Conservation (phyloP, 2,797 vertebrate genomes). For the Heterohyrax brucei region DNA sequence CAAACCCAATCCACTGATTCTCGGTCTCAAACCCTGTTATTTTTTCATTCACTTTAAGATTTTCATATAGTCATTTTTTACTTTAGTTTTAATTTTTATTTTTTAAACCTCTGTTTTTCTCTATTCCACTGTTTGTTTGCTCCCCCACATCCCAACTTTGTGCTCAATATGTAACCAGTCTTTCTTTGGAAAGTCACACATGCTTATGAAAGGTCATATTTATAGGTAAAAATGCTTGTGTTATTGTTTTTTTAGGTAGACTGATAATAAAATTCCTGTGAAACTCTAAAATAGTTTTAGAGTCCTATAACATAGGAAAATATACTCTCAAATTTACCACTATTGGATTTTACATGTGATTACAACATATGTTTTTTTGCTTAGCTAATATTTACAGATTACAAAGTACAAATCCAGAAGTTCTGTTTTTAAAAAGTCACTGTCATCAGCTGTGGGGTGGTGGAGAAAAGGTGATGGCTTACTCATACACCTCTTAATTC, state of each 20-base stretch:
- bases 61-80: neutral
- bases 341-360: neutral
- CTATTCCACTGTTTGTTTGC: neutral
- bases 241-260: neutral
- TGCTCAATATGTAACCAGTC: neutral
- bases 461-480: too few relatives aligned
- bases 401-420: neutral
- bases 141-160: neutral
- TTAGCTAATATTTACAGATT: slow-evolving; percentile 50
- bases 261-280: slow-evolving; percentile 35
- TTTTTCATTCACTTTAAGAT: neutral
- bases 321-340: neutral
- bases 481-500: too few relatives aligned
- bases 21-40: neutral
- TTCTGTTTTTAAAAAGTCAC: neutral
- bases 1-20: neutral
- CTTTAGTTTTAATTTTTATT: neutral
- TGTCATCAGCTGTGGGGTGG: neutral
- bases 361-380: slow-evolving; percentile 44
- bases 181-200: slow-evolving; percentile 19
- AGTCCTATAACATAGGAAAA: neutral
- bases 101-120: neutral
- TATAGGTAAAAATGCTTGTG: slow-evolving; percentile 15
- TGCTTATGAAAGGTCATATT: slow-evolving; percentile 25
- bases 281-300: slow-evolving; percentile 43